A percentile compares a stretch with the other conserved stretches of the same genome.
phyloP scores from a whole-genome alignment of 2,797 vertebrate species.

The Neostethus bicornis region DNA sequence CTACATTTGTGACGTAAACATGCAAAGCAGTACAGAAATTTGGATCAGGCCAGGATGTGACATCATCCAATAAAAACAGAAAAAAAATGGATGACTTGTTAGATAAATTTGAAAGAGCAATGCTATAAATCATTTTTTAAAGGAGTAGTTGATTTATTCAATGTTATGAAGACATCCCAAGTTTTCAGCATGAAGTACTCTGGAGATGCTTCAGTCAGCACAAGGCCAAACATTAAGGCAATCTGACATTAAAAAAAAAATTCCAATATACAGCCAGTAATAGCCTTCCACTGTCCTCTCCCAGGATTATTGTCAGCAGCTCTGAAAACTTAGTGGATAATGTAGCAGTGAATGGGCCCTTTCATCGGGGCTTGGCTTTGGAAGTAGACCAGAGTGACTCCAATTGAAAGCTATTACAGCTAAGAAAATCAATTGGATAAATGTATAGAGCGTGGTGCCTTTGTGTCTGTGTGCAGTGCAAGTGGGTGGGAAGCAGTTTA shows the following conservation, averaged over 20 bases:
- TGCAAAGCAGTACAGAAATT: neutral
- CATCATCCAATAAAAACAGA: neutral
- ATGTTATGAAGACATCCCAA: neutral
- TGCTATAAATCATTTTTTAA: neutral
- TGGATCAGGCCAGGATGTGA: neutral
- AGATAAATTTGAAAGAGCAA: neutral
- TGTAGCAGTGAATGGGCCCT: constrained; percentile 58
- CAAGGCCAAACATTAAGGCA: constrained; percentile 14
- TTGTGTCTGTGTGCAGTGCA: constrained; percentile 21
- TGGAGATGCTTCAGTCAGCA: constrained; percentile 14
- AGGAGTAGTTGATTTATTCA: neutral
- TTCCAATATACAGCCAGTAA: constrained; percentile 29
- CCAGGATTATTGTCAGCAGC: constrained; percentile 54
- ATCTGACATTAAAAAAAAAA: constrained; percentile 23
- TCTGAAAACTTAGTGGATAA: constrained; percentile 61
- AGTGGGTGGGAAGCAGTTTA: constrained; percentile 29
- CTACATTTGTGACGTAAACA: neutral
- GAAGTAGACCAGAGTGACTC: constrained; percentile 64
- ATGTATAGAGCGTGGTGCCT: constrained; percentile 33
- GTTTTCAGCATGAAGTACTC: neutral
- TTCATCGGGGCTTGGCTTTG: constrained; percentile 61
- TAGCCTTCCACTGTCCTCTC: constrained; percentile 53
- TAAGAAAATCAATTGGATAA: constrained; percentile 66
- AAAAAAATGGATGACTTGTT: neutral
- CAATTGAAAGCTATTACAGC: constrained; percentile 62